Evolutionary conservation across 2,113 vertebrate species (phyloP).

Genomic region (Macaca fascicularis): DNA sequence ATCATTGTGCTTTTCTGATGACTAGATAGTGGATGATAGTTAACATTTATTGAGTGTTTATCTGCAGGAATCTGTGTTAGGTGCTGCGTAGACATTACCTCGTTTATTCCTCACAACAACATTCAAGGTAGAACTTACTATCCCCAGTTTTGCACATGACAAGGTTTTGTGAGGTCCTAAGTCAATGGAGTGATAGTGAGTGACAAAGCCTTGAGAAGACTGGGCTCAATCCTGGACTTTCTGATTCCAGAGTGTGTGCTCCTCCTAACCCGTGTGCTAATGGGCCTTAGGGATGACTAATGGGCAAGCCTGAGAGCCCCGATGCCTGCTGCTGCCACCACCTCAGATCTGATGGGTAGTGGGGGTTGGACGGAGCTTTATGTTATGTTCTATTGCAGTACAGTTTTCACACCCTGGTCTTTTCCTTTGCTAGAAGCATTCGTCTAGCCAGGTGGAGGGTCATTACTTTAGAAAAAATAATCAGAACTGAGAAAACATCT

Average conservation of each 20-base stretch:
- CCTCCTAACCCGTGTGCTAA: not conserved
- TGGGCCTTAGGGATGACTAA: not conserved
- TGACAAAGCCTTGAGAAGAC: not conserved
- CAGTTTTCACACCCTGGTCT: not conserved
- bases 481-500: not conserved
- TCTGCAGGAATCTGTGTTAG: not conserved
- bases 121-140: not conserved
- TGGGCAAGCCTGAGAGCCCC: not conserved
- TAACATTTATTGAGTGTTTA: not conserved
- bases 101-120: not conserved
- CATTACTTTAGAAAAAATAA: not conserved
- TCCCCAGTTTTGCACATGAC: not conserved
- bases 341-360: not conserved
- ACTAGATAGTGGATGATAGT: not conserved
- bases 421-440: not conserved
- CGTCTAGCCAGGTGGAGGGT: not conserved
- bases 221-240: not conserved
- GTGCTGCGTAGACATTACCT: not conserved
- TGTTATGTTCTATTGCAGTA: not conserved
- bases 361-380: not conserved
- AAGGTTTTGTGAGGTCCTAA: not conserved
- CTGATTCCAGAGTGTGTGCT: not conserved
- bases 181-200: not conserved
- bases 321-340: not conserved
- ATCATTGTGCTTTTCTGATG: not conserved